Base-by-base conservation (phyloP, 2,888 invertebrate genomes). In the Lumbricus terrestris region DNA sequence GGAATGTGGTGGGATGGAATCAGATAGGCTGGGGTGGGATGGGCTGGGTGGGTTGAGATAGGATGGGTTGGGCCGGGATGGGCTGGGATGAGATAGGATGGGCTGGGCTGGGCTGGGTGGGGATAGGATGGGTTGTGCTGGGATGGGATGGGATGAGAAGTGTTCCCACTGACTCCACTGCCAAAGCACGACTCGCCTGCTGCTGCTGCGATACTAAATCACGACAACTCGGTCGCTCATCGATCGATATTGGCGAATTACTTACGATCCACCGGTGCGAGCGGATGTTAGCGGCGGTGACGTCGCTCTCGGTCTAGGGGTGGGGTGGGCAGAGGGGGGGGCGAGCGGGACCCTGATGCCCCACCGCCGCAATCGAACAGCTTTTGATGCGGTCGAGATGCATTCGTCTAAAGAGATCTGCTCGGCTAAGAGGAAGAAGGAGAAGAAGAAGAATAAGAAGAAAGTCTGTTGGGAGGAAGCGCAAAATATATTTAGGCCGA, bases 201-300 rank as follows among this genome's bases (percentile, higher is more conserved):
- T n/a, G n/a, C n/a, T n/a, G n/a, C 69, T 69, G n/a, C 69, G 69
- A 69, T 69, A 29, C 69, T 69, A 69, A 69, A 29, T 69, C 69
- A 69, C 69, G n/a, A n/a, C 69, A 11, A n/a, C 69, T 69, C 69
- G 69, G 29, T 69, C n/a, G 11, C 69, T 69, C 69, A 69, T 69
- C n/a, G 69, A 69, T 69, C 69, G 69, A 69, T 69, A 69, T 69
- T 69, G 69, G 69, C 69, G 69, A n/a, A 69, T 69, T 69, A 69
- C 69, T 69, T 69, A 69, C 69, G n/a, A 69, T n/a, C 69, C 69
- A n/a, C 69, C n/a, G n/a, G 69, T n/a, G n/a, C 69, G 8, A 29
- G 69, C 69, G 69, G n/a, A 69, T 69, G 69, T 69, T 69, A 8
- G 69, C n/a, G 29, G 69, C n/a, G n/a, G n/a, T n/a, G n/a, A n/a